A percentile compares a stretch with the other conserved stretches of the same genome.
phyloP scores from a whole-genome alignment of 2,113 vertebrate genomes.

The Danio rerio region GRCz12tu NC_133184.1:51975001-51975500 shows the following conservation, averaged over 20 bases:
- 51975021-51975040: constrained; percentile 40
- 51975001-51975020: not conserved
- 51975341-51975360: constrained; percentile 66
- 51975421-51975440: constrained; percentile 56
- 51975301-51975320: constrained; percentile 6
- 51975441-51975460: constrained; percentile 47
- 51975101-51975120: constrained; percentile 60
- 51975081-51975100: constrained; percentile 69
- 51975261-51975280: not conserved
- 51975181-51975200: constrained; percentile 63
- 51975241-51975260: not conserved
- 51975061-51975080: constrained; percentile 67
- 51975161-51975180: constrained; percentile 65
- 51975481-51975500: constrained; percentile 51
- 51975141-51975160: constrained; percentile 72
- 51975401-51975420: constrained; percentile 49
- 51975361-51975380: constrained; percentile 64
- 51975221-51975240: not conserved
- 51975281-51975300: not conserved
- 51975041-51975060: constrained; percentile 47
- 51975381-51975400: constrained; percentile 38
- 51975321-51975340: not conserved
- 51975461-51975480: constrained; percentile 30
- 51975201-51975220: constrained; percentile 43
- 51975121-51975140: constrained; percentile 72